A percentile compares a stretch with the other conserved stretches of the same genome.
Evolutionary conservation across 2,797 vertebrate species (phyloP).

Genomic region (Crax fasciolata): DNA sequence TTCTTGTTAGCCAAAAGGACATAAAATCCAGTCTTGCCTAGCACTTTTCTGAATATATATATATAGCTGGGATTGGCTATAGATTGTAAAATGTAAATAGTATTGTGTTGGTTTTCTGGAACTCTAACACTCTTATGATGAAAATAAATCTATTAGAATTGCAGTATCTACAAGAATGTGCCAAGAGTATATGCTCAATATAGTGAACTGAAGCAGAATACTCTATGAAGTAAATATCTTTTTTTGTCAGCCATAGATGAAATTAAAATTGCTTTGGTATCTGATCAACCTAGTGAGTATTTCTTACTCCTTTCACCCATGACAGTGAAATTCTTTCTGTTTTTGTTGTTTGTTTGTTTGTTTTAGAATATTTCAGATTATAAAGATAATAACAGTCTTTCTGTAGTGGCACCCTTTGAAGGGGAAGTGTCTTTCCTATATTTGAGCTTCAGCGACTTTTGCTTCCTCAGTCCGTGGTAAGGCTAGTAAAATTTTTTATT

Average conservation of each 20-base stretch:
- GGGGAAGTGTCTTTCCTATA: neutral
- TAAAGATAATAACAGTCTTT: neutral
- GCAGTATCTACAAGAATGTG: neutral
- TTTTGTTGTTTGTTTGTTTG: too few species aligned
- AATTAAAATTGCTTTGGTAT: neutral
- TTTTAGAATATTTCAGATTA: neutral
- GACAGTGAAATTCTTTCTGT: neutral
- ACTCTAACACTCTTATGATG: neutral
- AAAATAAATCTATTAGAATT: neutral
- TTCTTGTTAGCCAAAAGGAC: too few species aligned
- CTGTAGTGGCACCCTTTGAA: neutral
- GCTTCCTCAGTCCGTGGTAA: neutral
- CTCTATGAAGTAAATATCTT: neutral
- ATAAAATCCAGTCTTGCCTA: too few species aligned
- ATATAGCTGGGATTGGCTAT: neutral
- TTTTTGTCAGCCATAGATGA: neutral
- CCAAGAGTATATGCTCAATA: too few species aligned
- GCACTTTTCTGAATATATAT: too few species aligned
- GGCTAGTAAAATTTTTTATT: neutral
- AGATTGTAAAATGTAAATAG: neutral
- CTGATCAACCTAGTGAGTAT: neutral
- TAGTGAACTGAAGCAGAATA: neutral
- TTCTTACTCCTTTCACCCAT: neutral
- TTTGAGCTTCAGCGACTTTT: neutral
- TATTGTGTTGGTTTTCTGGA: neutral